Base-by-base conservation (phyloP, 2,797 vertebrate species). In the Darevskia mixta region DNA sequence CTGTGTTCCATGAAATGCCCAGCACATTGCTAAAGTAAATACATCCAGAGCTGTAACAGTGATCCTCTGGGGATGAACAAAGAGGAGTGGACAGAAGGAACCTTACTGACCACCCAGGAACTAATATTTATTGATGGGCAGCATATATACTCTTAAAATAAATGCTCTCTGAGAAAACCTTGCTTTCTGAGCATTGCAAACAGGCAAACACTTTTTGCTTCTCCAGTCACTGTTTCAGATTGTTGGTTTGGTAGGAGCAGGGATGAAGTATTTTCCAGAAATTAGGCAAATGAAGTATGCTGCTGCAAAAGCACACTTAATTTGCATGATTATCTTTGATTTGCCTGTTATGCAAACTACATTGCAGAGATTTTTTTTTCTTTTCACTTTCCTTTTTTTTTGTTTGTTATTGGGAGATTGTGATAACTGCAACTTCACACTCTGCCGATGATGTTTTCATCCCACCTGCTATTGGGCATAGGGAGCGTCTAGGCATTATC, bases 321-420 rank as follows among this genome's bases (percentile, higher is more conserved):
- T 87, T 81, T 87, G 67, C 49, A 80, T 72, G 18, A 73, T 64
- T 80, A n/a, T 29, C 29, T 61, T 61, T 64, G 25, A 72, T 43
- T 38, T 43, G 23, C 55, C 49, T 32, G 20, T 86, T 73, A 86
- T 79, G 67, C 41, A 73, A 80, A 86, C 9, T 72, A n/a, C 13
- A 49, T 8, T 58, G 35, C 8, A 18, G 15, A 29, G 20, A 64
- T 13, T 32, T 55, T 55, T 41, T 15, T 15, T 55, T 13, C 49
- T 55, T 55, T 55, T 3, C 4, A 15, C 61, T 64, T 8, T 7
- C 20, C 20, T 1, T 32, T 55, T 23, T 66, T 13, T 61, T 45
- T 25, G 1, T 78, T 78, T 41, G 17, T 29, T 43, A 27, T 10
- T 27, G 45, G 35, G 32, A 25, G 18, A 11, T 6, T 85, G 45